Base-by-base conservation (phyloP, 1,140 invertebrate genomes). In the Drosophila gunungcola region DNA sequence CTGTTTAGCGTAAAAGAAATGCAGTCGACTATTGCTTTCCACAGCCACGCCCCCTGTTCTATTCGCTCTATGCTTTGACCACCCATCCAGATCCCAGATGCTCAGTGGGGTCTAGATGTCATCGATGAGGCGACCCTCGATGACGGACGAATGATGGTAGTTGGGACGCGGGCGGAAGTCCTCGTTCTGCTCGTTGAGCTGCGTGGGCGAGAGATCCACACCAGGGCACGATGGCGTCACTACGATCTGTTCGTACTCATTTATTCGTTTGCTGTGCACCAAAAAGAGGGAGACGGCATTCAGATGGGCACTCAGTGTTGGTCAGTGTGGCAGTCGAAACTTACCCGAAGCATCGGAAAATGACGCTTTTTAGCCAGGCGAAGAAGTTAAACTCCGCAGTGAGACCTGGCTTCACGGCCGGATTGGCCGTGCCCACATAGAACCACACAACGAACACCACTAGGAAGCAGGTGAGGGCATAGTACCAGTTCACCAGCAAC, bases 101-200 rank as follows among this genome's bases (percentile, higher is more conserved):
- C 13, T 4, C n/a, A n/a, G 25, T 41, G 7, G 10, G 7, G 12
- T 65, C 65, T 89, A 92, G 42, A 92, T 91, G 29, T 92, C 91
- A 68, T 92, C 92, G 46, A 96, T 95, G 73, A 96, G 95, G 80
- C 96, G 95, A 21, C 95, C 96, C 68, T 96, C 95, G n/a, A 97
- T 95, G 16, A 96, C 95, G 0, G 96, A 95, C 32, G 96, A 97
- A 91, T 98, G 97, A 93, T 99, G 98, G 93, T 98, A 99, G 69
- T 97, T 95, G 85, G 97, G 95, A 77, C 98, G 94, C 38, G 95
- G 96, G 2, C 97, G 95, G 93, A 98, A 99, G 93, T 99, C 98
- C 92, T 97, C 96, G 93, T 99, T 99, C 82, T 98, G 97, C 88
- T 98, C 97, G 70, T 98, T 99, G 25, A 98, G 93, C 91, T 98